Evolutionary conservation across 2,888 invertebrate species (phyloP), one percentile per base, ranked within the genome.

Genomic region (Machimus rusticus): DNA sequence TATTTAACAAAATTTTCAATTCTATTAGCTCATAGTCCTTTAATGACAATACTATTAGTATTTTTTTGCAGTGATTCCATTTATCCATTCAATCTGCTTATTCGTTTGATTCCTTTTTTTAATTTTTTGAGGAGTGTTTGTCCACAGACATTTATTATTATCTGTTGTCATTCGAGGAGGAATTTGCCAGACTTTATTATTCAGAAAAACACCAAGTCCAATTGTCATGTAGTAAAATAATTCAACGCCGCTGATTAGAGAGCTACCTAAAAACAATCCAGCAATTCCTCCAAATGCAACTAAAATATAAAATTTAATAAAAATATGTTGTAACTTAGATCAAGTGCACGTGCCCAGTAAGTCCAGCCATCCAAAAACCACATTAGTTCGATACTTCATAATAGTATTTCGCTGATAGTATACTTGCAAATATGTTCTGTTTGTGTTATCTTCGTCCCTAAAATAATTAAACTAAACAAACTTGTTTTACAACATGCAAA

Each of bases 241-340:
- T 89, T 93, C 93, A 9, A 92, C 91, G 23, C 90, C 91, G 89
- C 93, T 93, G 76, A 93, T 90, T 88, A 93, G 90, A 0, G 94
- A 93, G 5, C 92, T 93, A 5, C 93, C 93, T 88, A 93, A 88
- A 88, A 93, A 93, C 1, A 94, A 91, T 2, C 94, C 93, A 82
- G 93, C 93, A 88, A 93, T 92, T 34, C 93, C 93, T 9, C 93
- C 93, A 89, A 93, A 92, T 74, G 93, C 92, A 9, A 93, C 93
- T 93, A 87, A 39, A 89, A 90, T 28, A 16, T 8, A 1, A 77
- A 37, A 37, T 37, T 37, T 5, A n/a, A 1, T 39, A 8, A 74
- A 31, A 57, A 23, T 23, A 34, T 19, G 37, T 31, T 23, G 74
- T 4, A 43, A 8, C 19, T 23, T 34, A 16, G 1, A 14, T 43